Evolutionary conservation across 2,888 invertebrate genomes (phyloP).

Genomic region (Tromatobia lineatoria): DNA sequence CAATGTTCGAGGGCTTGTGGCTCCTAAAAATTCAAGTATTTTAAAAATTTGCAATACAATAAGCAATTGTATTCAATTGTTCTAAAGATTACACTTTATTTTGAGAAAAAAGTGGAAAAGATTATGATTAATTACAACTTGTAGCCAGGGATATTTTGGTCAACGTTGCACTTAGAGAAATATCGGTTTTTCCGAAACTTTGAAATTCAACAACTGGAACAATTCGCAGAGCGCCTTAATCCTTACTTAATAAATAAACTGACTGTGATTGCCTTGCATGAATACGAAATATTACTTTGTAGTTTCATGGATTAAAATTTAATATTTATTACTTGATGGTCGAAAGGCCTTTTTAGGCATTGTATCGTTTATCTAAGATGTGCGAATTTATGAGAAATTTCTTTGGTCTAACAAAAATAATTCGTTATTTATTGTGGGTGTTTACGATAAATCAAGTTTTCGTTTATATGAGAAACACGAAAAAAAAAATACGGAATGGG

Average conservation of each 20-base stretch:
- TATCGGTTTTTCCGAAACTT: no score
- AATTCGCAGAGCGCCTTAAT: no score
- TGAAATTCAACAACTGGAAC: no score
- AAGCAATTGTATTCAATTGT: not conserved
- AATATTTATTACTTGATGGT: no score
- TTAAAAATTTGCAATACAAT: not conserved
- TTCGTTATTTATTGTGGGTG: conserved; percentile 9
- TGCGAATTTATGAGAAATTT: conserved; percentile 6
- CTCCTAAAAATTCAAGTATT: conserved; percentile 4
- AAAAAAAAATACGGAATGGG: not conserved
- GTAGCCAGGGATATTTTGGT: no score
- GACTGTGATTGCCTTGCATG: not conserved
- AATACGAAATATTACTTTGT: not conserved
- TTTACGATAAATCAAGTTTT: conserved; percentile 12
- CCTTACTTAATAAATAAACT: no score
- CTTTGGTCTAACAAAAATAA: not conserved
- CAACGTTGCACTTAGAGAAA: no score
- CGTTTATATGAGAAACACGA: not conserved
- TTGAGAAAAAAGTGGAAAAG: not conserved
- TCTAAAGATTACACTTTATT: not conserved
- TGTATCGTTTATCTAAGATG: not conserved
- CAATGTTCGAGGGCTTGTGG: not conserved
- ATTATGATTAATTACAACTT: no score
- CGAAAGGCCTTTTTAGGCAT: not conserved
- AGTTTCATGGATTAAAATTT: no score